Base-by-base conservation (phyloP, 2,113 vertebrate species). In the Catharus minimus region DNA sequence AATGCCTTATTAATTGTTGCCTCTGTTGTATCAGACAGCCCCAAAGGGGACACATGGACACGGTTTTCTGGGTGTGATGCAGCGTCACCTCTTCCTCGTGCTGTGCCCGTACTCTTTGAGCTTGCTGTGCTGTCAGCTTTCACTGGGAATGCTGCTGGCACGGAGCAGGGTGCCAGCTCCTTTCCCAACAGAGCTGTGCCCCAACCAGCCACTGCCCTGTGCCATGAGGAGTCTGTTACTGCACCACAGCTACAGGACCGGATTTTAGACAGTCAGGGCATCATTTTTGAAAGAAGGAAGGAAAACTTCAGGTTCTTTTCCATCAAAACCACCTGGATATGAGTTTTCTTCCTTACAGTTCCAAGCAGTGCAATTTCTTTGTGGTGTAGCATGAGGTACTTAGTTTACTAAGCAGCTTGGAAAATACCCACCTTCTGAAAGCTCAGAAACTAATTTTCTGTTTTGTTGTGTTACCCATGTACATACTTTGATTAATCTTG, bases 401-500 rank as follows among this genome's bases (percentile, higher is more conserved):
- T 66, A 50, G 27, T 84, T 91, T 21, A 44, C 13, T 68, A 64
- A 58, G 24, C 28, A 73, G 21, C 32, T 39, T 91, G 65, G 38
- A 13, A 57, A 82, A 46, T 43, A 44, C 10, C 12, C 7, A 30
- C 17, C 4, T 39, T 64, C 11, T 62, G 15, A 57, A 67, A 67
- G 64, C 22, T 73, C 26, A 67, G 13, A 66, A 82, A 43, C 7
- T 7, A 22, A 14, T 65, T 57, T 56, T 19, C 32, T 68, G 20
- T 66, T 81, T 47, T 76, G 4, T 26, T 88, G 5, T 76, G 26
- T 53, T 71, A 17, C 5, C 9, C 6, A 3, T 32, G 24, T 30
- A 18, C 9, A 8, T 61, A 33, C 23, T 7, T 62, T 0, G 0
- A 50, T 49, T 67, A 62, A 32, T 62, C 28, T 38, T 67, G 9